Conservation (phyloP, 2,797 vertebrate species). For the Trichosurus vulpecula region DNA sequence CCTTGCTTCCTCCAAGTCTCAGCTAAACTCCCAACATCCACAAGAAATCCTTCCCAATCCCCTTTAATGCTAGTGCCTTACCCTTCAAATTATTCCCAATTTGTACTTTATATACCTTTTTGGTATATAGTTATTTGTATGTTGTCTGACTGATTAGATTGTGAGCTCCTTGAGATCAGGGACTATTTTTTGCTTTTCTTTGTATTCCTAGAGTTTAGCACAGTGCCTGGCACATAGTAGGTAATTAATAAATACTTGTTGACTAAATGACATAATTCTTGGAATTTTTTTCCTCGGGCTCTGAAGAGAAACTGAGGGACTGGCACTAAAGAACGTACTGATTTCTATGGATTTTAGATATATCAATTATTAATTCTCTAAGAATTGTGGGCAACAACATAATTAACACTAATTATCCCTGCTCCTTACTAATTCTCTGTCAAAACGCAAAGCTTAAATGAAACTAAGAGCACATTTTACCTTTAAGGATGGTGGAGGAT, state of each 20-base stretch:
- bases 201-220: neutral
- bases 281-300: conserved; percentile 14
- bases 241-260: neutral
- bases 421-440: neutral
- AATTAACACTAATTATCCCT: conserved; percentile 41
- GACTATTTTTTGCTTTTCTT: neutral
- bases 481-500: neutral
- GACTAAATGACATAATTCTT: neutral
- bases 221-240: neutral
- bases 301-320: conserved; percentile 12
- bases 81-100: neutral
- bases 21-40: neutral
- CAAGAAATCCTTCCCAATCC: neutral
- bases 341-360: conserved; percentile 11
- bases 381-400: neutral
- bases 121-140: neutral
- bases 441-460: conserved; percentile 28
- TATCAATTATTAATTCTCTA: conserved; percentile 27
- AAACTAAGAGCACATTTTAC: neutral
- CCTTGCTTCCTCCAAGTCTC: neutral
- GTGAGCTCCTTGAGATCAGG: neutral
- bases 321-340: neutral
- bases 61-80: neutral
- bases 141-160: neutral
- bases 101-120: neutral